phyloP scores from a whole-genome alignment of 2,797 vertebrate species.

The Propithecus deckenii region DNA sequence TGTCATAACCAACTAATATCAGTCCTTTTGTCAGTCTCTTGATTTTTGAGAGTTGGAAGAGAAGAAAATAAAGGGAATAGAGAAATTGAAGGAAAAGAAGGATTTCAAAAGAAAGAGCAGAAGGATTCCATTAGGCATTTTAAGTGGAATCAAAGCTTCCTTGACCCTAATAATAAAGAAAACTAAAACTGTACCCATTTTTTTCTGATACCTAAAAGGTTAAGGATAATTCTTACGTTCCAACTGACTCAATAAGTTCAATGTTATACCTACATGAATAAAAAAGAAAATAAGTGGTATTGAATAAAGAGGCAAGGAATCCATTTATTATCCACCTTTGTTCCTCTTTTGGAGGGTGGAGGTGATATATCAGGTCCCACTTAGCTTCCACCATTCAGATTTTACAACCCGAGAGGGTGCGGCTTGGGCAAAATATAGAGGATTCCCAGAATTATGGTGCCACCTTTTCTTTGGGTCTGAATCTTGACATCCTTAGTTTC shows the following conservation, averaged over 20 bases:
- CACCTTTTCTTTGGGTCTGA: background rate
- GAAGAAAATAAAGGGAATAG: background rate
- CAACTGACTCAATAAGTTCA: background rate
- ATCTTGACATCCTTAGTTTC: background rate
- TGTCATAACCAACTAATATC: background rate
- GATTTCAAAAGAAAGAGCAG: background rate
- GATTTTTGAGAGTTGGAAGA: background rate
- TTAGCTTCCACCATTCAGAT: background rate
- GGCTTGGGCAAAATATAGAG: background rate
- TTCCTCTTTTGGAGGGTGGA: background rate
- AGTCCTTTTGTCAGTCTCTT: background rate
- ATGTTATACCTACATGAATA: background rate
- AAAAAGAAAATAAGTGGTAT: background rate
- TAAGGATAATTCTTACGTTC: background rate
- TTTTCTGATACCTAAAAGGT: background rate
- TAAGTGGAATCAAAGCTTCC: background rate
- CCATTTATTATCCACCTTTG: background rate
- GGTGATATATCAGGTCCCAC: rapidly evolving
- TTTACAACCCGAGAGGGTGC: background rate
- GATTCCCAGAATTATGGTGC: background rate
- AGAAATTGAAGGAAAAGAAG: background rate
- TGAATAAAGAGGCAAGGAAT: background rate
- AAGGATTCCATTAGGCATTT: background rate
- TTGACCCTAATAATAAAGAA: background rate
- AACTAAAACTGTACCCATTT: background rate